phyloP scores from a whole-genome alignment of 2,888 invertebrate genomes.

The Tetragonisca angustula region DNA sequence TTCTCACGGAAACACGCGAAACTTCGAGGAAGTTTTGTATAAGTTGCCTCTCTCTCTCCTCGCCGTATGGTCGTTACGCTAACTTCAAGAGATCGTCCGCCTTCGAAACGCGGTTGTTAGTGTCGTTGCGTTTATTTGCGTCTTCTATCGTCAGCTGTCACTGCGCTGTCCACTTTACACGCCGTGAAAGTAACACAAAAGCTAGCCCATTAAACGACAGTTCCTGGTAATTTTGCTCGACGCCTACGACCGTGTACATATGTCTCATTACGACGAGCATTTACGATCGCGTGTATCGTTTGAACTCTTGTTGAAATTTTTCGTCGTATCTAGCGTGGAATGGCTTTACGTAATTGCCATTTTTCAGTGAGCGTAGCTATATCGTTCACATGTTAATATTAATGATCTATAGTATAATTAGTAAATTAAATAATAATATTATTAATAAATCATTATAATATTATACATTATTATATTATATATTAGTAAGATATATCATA shows the following conservation, averaged over 20 bases:
- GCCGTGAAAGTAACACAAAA: slow-evolving; percentile 10
- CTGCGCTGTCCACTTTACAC: too few relatives aligned
- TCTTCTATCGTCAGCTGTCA: slow-evolving; percentile 23
- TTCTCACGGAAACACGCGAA: slow-evolving; percentile 71
- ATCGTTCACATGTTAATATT: too few relatives aligned
- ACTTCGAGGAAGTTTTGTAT: slow-evolving; percentile 64
- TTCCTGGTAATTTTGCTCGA: slow-evolving; percentile 1
- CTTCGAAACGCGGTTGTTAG: slow-evolving; percentile 7
- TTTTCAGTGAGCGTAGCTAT: too few relatives aligned
- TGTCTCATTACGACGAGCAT: background rate
- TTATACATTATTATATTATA: too few relatives aligned
- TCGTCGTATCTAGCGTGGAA: too few relatives aligned
- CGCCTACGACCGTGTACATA: background rate
- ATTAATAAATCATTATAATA: too few relatives aligned
- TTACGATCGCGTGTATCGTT: background rate
- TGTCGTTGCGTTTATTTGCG: slow-evolving; percentile 21
- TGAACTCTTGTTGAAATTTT: too few relatives aligned
- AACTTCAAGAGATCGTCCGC: slow-evolving; percentile 25
- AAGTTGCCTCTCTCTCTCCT: slow-evolving; percentile 8
- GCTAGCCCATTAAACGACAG: background rate
- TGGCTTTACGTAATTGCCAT: too few relatives aligned
- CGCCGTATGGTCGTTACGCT: slow-evolving; percentile 28
- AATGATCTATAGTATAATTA: too few relatives aligned
- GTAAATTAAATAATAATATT: too few relatives aligned
- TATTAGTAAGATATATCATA: too few relatives aligned